A percentile compares a stretch with the other conserved stretches of the same genome.
These are phyloP conservation scores for Caradrina clavipalpis DNA, from an alignment of 2,888 invertebrate species.

Conservation along the genomic window DNA sequence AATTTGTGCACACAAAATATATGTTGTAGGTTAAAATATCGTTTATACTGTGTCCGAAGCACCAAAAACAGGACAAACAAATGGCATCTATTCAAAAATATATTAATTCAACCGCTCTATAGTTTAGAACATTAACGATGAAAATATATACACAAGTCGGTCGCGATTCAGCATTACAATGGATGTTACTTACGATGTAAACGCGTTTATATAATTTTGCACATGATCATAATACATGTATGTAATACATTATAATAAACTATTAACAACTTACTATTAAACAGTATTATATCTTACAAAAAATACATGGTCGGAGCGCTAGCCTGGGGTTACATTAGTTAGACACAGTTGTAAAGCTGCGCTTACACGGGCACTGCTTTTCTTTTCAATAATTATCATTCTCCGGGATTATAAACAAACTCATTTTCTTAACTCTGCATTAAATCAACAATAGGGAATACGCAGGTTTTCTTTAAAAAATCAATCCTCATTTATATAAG, in stretches of 20 bases:
- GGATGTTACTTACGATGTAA: constrained; percentile 64
- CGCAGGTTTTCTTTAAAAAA: too few species aligned
- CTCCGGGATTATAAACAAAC: too few species aligned
- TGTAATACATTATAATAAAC: constrained; percentile 85
- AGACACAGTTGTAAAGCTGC: neutral
- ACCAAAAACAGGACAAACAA: constrained; percentile 73
- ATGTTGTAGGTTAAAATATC: constrained; percentile 45
- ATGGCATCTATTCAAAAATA: constrained; percentile 75
- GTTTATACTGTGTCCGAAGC: constrained; percentile 69
- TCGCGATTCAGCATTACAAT: constrained; percentile 47
- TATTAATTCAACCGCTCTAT: constrained; percentile 72
- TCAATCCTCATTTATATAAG: too few species aligned
- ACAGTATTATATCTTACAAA: constrained; percentile 88
- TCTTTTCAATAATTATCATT: too few species aligned
- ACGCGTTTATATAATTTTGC: constrained; percentile 83
- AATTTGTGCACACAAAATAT: constrained; percentile 79
- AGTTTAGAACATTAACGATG: constrained; percentile 66
- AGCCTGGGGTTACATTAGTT: constrained; percentile 36
- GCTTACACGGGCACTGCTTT: neutral
- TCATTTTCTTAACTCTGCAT: too few species aligned
- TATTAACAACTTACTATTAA: constrained; percentile 90
- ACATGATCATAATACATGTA: constrained; percentile 85
- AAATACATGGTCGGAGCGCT: constrained; percentile 69
- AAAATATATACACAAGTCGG: constrained; percentile 83
- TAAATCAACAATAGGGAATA: too few species aligned